These are phyloP conservation scores for Telmatherina bonti DNA, from an alignment of 2,797 vertebrate species.

Conservation along the genomic window DNA sequence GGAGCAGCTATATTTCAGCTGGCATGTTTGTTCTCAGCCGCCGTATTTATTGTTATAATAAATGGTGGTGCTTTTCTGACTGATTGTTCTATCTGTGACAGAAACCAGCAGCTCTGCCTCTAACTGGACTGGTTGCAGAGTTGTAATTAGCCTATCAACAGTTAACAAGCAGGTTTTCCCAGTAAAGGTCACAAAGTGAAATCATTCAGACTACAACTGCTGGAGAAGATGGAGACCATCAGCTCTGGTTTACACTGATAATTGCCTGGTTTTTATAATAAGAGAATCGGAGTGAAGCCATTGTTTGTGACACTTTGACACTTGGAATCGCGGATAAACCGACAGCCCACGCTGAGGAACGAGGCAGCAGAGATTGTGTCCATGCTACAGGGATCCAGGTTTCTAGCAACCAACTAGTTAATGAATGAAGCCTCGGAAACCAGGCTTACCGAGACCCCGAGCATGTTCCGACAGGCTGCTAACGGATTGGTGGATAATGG, in stretches of 20 bases:
- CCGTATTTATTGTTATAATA: constrained; percentile 42
- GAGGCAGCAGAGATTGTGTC: constrained; percentile 52
- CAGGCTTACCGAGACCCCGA: constrained; percentile 57
- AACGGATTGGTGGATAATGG: constrained; percentile 47
- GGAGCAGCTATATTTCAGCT: neutral
- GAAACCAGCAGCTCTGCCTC: constrained; percentile 52
- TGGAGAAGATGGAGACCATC: constrained; percentile 61
- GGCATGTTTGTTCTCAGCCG: constrained; percentile 21
- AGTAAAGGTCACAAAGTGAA: constrained; percentile 56
- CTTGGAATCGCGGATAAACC: constrained; percentile 25
- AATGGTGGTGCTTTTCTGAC: constrained; percentile 34
- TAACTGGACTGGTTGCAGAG: constrained; percentile 59
- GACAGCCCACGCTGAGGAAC: constrained; percentile 55
- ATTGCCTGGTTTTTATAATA: constrained; percentile 69
- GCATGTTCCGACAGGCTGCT: constrained; percentile 52
- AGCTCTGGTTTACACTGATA: constrained; percentile 64
- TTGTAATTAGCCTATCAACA: constrained; percentile 78
- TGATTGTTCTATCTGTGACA: constrained; percentile 23
- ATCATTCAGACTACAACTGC: constrained; percentile 65
- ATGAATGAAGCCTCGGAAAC: constrained; percentile 48
- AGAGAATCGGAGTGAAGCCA: constrained; percentile 57
- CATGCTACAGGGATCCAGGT: constrained; percentile 50
- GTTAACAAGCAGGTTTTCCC: constrained; percentile 43
- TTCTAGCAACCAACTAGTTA: constrained; percentile 65
- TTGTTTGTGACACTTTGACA: constrained; percentile 75